Evolutionary conservation across 2,888 invertebrate species (phyloP).

Genomic region (Himalopsyche anomala): DNA sequence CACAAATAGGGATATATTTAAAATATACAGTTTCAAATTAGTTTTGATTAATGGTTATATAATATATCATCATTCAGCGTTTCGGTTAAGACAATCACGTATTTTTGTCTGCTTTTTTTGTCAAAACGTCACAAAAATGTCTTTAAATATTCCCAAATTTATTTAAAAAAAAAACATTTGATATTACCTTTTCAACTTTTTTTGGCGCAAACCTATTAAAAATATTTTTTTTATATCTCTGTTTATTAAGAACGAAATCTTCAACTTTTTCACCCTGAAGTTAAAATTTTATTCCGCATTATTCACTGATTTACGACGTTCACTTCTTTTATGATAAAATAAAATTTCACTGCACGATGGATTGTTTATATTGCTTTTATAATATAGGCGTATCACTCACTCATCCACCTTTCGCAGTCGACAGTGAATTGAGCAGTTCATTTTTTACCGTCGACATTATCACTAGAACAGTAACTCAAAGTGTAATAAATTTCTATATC

Average conservation of each 20-base stretch:
- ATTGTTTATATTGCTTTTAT: conserved; percentile 40
- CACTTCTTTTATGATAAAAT: conserved; percentile 30
- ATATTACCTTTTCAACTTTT: too few relatives aligned
- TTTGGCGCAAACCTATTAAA: too few relatives aligned
- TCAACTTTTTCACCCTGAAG: not conserved
- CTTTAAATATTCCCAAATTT: too few relatives aligned
- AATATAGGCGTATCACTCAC: conserved; percentile 9
- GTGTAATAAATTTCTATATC: not conserved
- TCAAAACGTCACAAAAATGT: too few relatives aligned
- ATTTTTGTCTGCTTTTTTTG: too few relatives aligned
- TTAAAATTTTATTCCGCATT: conserved; percentile 2
- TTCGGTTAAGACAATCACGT: too few relatives aligned
- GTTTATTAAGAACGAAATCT: not conserved
- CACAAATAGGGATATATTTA: too few relatives aligned
- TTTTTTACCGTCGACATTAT: not conserved
- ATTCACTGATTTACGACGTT: conserved; percentile 19
- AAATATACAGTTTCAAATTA: too few relatives aligned
- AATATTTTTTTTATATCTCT: not conserved
- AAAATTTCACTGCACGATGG: conserved; percentile 32
- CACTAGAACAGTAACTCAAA: conserved; percentile 6
- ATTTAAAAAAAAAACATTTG: too few relatives aligned
- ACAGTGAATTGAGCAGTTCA: conserved; percentile 33
- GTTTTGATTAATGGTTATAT: too few relatives aligned
- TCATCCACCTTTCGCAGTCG: conserved; percentile 22
- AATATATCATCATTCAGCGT: too few relatives aligned